Percentiles rank a stretch among this genome's conserved stretches.
phyloP scores from a whole-genome alignment of 1,140 invertebrate species.

The Copidosoma floridanum region DNA sequence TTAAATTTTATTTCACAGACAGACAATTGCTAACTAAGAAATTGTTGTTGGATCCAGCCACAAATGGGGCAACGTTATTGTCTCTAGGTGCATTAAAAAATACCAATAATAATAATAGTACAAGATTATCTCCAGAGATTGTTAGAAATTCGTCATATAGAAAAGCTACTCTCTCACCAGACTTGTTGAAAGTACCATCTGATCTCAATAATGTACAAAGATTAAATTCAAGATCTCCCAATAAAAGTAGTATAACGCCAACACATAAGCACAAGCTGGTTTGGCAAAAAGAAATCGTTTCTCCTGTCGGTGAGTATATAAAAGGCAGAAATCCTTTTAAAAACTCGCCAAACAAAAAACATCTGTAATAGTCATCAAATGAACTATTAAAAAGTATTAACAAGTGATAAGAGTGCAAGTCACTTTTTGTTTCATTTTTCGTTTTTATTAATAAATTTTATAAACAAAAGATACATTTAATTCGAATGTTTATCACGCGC shows the following conservation, averaged over 20 bases:
- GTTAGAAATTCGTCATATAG: constrained; percentile 1
- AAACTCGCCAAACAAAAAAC: constrained; percentile 22
- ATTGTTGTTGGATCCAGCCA: not conserved
- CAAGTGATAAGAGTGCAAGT: too few species aligned
- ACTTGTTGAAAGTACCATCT: too few species aligned
- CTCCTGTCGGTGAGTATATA: constrained; percentile 26
- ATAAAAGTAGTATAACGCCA: too few species aligned
- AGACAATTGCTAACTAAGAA: not conserved
- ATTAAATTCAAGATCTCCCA: constrained; percentile 12
- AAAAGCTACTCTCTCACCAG: too few species aligned
- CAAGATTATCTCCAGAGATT: constrained; percentile 11
- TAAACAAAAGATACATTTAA: too few species aligned
- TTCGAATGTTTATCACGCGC: too few species aligned
- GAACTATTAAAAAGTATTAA: too few species aligned
- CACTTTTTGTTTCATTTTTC: too few species aligned
- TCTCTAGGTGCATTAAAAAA: not conserved
- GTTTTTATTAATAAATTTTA: too few species aligned
- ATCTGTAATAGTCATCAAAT: too few species aligned
- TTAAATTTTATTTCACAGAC: not conserved
- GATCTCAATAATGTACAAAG: too few species aligned
- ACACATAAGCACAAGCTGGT: too few species aligned
- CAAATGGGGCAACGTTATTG: not conserved
- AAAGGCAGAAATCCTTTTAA: constrained; percentile 25
- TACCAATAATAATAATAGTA: not conserved
- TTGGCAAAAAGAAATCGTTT: constrained; percentile 26